These are phyloP conservation scores for Teleiodes luculella DNA, from an alignment of 2,888 invertebrate species.

Conservation along the genomic window DNA sequence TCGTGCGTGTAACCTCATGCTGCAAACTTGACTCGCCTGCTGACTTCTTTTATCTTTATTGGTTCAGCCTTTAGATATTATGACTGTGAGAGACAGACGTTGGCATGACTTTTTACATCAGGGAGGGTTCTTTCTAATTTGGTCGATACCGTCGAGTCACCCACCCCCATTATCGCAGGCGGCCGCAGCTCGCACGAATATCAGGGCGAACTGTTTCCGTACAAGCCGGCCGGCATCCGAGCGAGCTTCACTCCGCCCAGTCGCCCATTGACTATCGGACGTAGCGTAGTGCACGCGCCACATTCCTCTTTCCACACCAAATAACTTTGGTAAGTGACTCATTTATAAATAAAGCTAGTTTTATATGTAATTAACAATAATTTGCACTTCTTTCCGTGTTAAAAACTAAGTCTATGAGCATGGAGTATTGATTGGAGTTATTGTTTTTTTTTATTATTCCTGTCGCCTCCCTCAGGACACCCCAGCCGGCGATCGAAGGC, in stretches of 20 bases:
- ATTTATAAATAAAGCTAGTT: conserved; percentile 15
- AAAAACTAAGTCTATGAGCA: background rate
- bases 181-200: background rate
- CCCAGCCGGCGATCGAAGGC: conserved; percentile 28
- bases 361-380: background rate
- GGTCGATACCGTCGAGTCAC: background rate
- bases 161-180: conserved; percentile 33
- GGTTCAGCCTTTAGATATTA: too few species aligned
- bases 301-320: conserved; percentile 40
- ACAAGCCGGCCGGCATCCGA: conserved; percentile 21
- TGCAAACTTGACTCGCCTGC: too few species aligned
- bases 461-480: conserved; percentile 35
- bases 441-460: conserved; percentile 9
- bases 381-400: too few species aligned
- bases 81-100: too few species aligned
- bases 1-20: too few species aligned
- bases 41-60: too few species aligned
- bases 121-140: background rate
- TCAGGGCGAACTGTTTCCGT: background rate
- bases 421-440: background rate
- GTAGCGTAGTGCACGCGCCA: conserved; percentile 56
- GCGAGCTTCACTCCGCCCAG: conserved; percentile 54
- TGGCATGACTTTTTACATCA: too few species aligned
- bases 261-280: conserved; percentile 54
- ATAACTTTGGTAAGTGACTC: conserved; percentile 54